These are phyloP conservation scores for Cydia fagiglandana DNA, from an alignment of 1,140 invertebrate species.

Conservation along the genomic window DNA sequence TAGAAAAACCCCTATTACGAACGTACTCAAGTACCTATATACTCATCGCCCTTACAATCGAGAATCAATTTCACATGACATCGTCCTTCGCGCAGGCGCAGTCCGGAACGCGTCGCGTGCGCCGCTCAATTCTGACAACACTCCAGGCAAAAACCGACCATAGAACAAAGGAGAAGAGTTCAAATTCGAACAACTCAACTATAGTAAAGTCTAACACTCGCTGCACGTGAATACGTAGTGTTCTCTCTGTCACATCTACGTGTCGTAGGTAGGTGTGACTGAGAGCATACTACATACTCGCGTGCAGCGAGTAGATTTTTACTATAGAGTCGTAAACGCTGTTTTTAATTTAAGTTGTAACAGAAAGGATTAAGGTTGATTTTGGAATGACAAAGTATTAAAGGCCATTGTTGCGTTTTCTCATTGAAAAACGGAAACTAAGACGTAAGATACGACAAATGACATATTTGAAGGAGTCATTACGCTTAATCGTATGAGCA, in stretches of 20 bases:
- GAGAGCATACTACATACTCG: no score
- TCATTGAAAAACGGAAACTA: conserved; percentile 49
- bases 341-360: not conserved
- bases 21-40: not conserved
- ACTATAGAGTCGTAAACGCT: not conserved
- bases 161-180: not conserved
- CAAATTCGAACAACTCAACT: not conserved
- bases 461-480: conserved; percentile 35
- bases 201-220: no score
- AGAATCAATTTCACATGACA: conserved; percentile 65
- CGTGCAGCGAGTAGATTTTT: no score
- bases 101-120: conserved; percentile 57
- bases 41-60: conserved; percentile 41
- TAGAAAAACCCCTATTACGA: not conserved
- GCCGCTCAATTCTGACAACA: not conserved
- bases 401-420: conserved; percentile 53
- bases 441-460: conserved; percentile 42
- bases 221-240: no score
- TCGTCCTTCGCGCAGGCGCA: conserved; percentile 57
- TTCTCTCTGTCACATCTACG: no score
- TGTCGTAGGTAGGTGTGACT: no score
- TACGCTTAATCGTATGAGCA: not conserved
- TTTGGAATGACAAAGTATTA: conserved; percentile 38
- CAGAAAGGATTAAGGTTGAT: not conserved
- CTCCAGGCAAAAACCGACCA: not conserved